These are phyloP conservation scores for Fringilla coelebs DNA, from an alignment of 2,797 vertebrate genomes.

Conservation along the genomic window DNA sequence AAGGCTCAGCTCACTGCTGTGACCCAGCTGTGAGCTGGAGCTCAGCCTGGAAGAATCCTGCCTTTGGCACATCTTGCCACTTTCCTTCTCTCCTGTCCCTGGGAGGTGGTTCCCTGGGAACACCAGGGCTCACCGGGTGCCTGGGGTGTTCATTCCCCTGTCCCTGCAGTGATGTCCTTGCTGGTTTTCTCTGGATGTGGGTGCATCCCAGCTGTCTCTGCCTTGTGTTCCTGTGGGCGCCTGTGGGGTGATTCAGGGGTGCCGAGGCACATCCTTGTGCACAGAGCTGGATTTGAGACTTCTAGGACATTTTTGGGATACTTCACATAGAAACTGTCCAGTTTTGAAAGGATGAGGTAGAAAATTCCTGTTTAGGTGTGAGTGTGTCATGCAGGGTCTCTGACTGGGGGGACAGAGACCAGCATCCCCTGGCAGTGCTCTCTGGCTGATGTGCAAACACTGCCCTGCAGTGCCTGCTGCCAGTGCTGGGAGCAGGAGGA, in stretches of 20 bases:
- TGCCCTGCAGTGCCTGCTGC: neutral
- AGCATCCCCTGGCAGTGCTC: neutral
- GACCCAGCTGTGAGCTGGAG: neutral
- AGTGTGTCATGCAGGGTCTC: fast-evolving
- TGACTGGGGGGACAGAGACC: neutral
- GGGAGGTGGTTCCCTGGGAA: neutral
- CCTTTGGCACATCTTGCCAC: fast-evolving
- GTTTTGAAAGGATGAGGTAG: neutral
- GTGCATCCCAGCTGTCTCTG: neutral
- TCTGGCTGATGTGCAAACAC: neutral
- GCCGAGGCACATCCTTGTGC: fast-evolving
- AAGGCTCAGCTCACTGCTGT: neutral
- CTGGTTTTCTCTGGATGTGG: neutral
- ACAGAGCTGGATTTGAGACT: neutral
- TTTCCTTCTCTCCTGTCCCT: neutral
- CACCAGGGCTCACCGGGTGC: neutral
- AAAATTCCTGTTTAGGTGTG: neutral
- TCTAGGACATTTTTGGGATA: neutral
- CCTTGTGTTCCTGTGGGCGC: fast-evolving
- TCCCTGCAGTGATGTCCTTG: neutral
- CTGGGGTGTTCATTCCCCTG: neutral
- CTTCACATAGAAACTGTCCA: neutral
- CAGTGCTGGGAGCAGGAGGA: neutral
- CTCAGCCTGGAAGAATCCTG: neutral
- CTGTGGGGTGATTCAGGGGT: neutral